Base-by-base conservation (phyloP, 2,888 invertebrate species). In the Antitype chi region DNA sequence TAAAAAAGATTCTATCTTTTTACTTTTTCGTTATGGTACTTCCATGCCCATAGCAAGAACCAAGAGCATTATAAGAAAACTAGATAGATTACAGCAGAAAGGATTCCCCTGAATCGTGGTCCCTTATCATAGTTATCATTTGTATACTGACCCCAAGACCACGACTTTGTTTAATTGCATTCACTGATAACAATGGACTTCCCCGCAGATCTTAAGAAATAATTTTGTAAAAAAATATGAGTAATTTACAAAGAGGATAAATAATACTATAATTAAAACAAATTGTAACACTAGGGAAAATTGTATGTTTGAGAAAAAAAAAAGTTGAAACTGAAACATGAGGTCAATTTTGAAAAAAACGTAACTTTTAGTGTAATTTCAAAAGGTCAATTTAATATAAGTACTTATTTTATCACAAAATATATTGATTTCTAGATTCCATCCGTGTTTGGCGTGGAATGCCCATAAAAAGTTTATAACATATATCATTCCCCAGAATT, bases 41-140 rank as follows among this genome's bases (percentile, higher is more conserved):
- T n/a, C n/a, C n/a, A n/a, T n/a, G n/a, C n/a, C n/a, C n/a, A n/a
- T n/a, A n/a, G n/a, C 25, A 52, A 47, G 20, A 57, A 20, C 25
- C 17, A 64, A 64, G 23, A 28, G 28, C 9, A 57, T 57, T n/a
- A 7, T 59, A 38, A 63, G 23, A 55, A 49, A 52, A 17, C 20
- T 69, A n/a, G 11, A 47, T 53, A 64, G 47, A 67, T 55, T 28
- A 67, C 32, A 28, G n/a, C 1, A 13, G 2, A 67, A 5, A 68
- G 70, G 70, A 83, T 68, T 74, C 81, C 81, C 83, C 83, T 49
- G 15, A 11, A 23, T 68, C 60, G 4, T 20, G 20, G 28, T 17
- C n/a, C n/a, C 57, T 68, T 78, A 68, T 38, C 32, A 32, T 32
- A n/a, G n/a, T n/a, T n/a, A 32, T 74, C 70, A 59, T 4, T 28